Percentiles rank a stretch among this genome's conserved stretches.
These are phyloP conservation scores for Bombus cullumanus DNA, from an alignment of 1,140 invertebrate species.

Conservation along the genomic window DNA sequence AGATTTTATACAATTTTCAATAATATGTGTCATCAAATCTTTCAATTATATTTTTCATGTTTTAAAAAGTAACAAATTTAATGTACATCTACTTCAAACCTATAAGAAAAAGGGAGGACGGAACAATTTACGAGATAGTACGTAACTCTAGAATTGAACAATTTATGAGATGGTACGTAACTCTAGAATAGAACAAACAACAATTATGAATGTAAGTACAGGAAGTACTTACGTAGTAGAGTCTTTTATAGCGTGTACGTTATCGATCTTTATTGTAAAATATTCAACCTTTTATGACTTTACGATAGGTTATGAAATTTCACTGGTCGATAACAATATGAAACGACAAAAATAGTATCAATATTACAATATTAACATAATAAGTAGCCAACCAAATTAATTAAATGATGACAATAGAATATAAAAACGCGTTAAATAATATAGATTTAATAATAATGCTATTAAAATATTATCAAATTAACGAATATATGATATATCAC, in stretches of 20 bases:
- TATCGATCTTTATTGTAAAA: slow-evolving; percentile 44
- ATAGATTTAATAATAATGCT: not conserved
- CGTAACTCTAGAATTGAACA: not conserved
- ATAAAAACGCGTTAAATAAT: not conserved
- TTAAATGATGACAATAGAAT: not conserved
- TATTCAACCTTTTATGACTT: not conserved
- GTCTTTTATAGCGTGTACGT: not conserved
- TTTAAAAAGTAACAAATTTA: too few species aligned
- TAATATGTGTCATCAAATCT: too few species aligned
- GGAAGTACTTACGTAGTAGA: not conserved
- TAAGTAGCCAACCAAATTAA: not conserved
- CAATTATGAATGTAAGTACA: not conserved
- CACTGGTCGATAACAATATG: not conserved
- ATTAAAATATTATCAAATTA: not conserved
- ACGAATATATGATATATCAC: not conserved
- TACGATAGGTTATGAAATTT: not conserved
- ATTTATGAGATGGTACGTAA: not conserved
- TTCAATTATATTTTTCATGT: too few species aligned
- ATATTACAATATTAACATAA: not conserved
- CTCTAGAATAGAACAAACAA: not conserved
- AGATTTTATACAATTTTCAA: too few species aligned
- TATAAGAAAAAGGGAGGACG: not conserved
- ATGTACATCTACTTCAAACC: too few species aligned
- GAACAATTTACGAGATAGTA: not conserved
- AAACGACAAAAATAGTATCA: not conserved